These are phyloP conservation scores for Falco rusticolus DNA, from an alignment of 2,797 vertebrate genomes.

Conservation along the genomic window DNA sequence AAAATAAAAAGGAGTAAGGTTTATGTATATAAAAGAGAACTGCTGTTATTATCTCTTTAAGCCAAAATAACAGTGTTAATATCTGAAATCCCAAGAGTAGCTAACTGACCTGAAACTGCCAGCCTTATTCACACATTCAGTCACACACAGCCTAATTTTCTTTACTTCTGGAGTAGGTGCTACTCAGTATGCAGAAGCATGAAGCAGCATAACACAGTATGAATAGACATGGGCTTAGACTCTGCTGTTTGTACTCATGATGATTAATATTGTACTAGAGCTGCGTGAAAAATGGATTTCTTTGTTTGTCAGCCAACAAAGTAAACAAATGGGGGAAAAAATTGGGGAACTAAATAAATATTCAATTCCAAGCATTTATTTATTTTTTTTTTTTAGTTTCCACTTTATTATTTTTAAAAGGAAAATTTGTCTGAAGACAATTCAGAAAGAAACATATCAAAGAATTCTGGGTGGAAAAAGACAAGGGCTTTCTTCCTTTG, in stretches of 20 bases:
- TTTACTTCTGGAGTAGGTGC: conserved; percentile 31
- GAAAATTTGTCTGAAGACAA: conserved; percentile 8
- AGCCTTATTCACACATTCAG: neutral
- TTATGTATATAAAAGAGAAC: conserved; percentile 28
- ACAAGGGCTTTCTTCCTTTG: neutral
- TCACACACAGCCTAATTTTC: conserved; percentile 25
- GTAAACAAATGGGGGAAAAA: conserved; percentile 51
- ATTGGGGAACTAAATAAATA: conserved; percentile 36
- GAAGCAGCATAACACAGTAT: conserved; percentile 22
- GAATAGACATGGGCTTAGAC: conserved; percentile 45
- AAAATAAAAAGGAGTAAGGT: neutral
- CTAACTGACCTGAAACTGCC: conserved; percentile 40
- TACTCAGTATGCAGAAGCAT: conserved; percentile 57
- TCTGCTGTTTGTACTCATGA: conserved; percentile 48
- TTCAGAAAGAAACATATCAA: conserved; percentile 13
- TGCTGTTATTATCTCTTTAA: conserved; percentile 41
- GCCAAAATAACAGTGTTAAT: conserved; percentile 45
- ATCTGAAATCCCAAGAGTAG: conserved; percentile 13
- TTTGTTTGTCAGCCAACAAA: conserved; percentile 61
- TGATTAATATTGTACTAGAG: conserved; percentile 63
- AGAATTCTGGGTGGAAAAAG: neutral
- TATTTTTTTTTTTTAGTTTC: neutral
- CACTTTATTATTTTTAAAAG: conserved; percentile 43
- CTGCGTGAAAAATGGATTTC: conserved; percentile 61
- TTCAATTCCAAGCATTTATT: neutral